A percentile compares a stretch with the other conserved stretches of the same genome.
These are phyloP conservation scores for Oegoconia quadripuncta DNA, from an alignment of 2,888 invertebrate genomes.

Conservation along the genomic window DNA sequence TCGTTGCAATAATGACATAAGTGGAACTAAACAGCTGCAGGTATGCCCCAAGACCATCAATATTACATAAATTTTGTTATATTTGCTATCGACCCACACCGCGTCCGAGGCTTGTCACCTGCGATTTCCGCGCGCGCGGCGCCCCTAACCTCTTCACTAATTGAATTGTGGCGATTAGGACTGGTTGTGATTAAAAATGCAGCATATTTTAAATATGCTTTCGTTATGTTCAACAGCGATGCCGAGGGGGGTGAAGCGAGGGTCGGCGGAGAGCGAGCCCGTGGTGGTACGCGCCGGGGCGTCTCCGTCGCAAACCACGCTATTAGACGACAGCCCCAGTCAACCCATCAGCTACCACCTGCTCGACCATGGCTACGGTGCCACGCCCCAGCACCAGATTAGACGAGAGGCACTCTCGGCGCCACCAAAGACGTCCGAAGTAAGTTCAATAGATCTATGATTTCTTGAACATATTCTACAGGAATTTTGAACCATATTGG, in stretches of 20 bases:
- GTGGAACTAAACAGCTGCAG: slow-evolving; percentile 56
- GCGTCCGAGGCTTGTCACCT: slow-evolving; percentile 65
- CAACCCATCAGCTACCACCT: slow-evolving; percentile 85
- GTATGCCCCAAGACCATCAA: slow-evolving; percentile 36
- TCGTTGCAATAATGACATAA: slow-evolving; percentile 70
- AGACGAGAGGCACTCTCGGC: slow-evolving; percentile 76
- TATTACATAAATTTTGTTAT: slow-evolving; percentile 43
- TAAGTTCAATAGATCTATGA: slow-evolving; percentile 55
- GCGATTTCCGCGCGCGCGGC: slow-evolving; percentile 74
- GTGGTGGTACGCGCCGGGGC: slow-evolving; percentile 72
- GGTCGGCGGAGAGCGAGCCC: slow-evolving; percentile 76
- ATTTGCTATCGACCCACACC: slow-evolving; percentile 67
- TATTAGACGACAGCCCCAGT: slow-evolving; percentile 72
- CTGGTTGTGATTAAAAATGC: slow-evolving; percentile 29
- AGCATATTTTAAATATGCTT: slow-evolving; percentile 22
- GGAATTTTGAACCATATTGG: too few species aligned
- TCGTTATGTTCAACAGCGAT: slow-evolving; percentile 60
- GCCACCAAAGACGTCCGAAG: slow-evolving; percentile 79
- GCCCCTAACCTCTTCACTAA: slow-evolving; percentile 76
- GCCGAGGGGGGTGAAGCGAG: slow-evolving; percentile 81
- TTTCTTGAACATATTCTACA: too few species aligned
- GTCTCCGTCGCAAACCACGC: slow-evolving; percentile 76
- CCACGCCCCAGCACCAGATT: slow-evolving; percentile 86
- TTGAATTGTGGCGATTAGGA: slow-evolving; percentile 64
- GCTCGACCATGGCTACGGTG: slow-evolving; percentile 92